Percentiles rank a stretch among this genome's conserved stretches.
Conservation (phyloP, 1,140 invertebrate genomes). For the Ruditapes philippinarum region DNA sequence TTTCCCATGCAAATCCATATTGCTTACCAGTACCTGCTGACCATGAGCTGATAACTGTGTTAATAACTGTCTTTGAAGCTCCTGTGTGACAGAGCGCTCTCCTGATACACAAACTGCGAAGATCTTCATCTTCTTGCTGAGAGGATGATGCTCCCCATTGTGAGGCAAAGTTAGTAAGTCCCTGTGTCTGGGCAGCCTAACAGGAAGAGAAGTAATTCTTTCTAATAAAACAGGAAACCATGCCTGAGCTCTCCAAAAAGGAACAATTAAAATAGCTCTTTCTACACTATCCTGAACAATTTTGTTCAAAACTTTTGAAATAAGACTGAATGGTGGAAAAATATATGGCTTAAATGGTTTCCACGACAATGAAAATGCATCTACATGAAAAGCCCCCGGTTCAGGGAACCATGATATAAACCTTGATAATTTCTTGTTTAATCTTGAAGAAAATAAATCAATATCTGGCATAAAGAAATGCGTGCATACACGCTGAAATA, state of each 20-base stretch:
- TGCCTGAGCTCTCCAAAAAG: conserved; percentile 8
- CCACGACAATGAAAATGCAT: conserved; percentile 36
- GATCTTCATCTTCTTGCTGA: not conserved
- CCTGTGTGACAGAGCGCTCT: not conserved
- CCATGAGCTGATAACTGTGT: not conserved
- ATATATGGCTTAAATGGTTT: conserved; percentile 15
- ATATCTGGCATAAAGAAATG: conserved; percentile 31
- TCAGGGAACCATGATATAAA: conserved; percentile 49
- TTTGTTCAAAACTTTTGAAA: conserved; percentile 12
- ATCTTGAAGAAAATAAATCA: conserved; percentile 36
- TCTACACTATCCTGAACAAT: conserved; percentile 5
- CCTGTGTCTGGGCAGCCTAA: conserved; percentile 22
- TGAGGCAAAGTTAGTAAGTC: not conserved
- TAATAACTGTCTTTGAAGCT: not conserved
- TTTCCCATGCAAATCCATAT: not conserved
- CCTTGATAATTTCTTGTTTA: not conserved
- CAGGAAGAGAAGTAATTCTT: no score
- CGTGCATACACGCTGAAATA: conserved; percentile 31
- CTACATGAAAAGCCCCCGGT: not conserved
- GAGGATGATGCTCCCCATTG: not conserved
- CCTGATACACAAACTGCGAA: not conserved
- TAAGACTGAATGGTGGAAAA: conserved; percentile 30
- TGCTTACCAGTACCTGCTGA: no score
- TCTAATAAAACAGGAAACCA: conserved; percentile 32
- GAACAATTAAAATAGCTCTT: not conserved